A percentile compares a stretch with the other conserved stretches of the same genome.
phyloP scores from a whole-genome alignment of 2,113 vertebrate species.

The Bambusicola thoracicus region DNA sequence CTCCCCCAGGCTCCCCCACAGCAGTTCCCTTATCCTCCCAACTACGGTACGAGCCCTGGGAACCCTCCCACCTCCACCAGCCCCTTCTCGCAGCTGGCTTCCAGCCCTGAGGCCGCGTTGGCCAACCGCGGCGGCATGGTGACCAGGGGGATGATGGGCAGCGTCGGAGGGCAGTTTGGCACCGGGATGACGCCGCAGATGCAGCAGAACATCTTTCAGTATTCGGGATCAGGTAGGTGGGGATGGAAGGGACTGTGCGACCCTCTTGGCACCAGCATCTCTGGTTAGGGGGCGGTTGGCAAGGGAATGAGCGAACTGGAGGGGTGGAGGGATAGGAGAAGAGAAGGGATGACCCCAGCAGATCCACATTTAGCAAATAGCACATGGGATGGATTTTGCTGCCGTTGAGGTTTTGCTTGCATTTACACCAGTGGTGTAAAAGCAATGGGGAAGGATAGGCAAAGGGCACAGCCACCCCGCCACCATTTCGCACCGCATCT shows the following conservation, averaged over 20 bases:
- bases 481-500: rapidly evolving
- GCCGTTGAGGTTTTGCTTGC: background rate
- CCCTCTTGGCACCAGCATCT: background rate
- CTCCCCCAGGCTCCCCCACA: conserved; percentile 83
- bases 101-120: conserved; percentile 83
- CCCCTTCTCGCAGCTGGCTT: conserved; percentile 85
- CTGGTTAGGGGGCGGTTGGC: background rate
- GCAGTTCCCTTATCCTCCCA: conserved; percentile 87
- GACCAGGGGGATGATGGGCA: conserved; percentile 84
- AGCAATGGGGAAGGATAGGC: background rate
- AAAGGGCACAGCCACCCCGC: background rate
- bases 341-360: background rate
- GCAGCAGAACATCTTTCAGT: conserved; percentile 92
- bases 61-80: conserved; percentile 88
- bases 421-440: background rate
- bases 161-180: conserved; percentile 86
- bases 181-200: conserved; percentile 81
- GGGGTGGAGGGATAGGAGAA: too few relatives aligned
- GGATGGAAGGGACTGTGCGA: background rate
- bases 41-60: conserved; percentile 84
- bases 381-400: too few relatives aligned
- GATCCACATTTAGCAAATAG: background rate
- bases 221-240: conserved; percentile 84
- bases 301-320: background rate
- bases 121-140: conserved; percentile 79